Conservation (phyloP, 1,140 invertebrate genomes). For the Himalopsyche phryganea region DNA sequence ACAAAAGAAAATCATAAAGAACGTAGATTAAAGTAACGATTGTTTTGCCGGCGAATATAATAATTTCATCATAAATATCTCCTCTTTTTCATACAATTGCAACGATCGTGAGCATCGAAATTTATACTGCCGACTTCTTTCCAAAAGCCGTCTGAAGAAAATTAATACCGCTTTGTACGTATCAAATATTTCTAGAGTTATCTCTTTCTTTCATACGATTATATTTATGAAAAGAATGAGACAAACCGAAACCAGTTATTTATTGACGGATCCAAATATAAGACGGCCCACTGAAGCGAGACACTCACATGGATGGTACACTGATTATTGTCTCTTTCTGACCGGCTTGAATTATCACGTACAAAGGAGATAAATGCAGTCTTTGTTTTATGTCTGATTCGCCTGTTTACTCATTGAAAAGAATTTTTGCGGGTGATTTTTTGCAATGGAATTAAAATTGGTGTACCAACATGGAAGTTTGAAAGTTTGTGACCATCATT, state of each 20-base stretch:
- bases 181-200: not conserved
- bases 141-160: not conserved
- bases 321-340: slow-evolving; percentile 6
- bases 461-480: no score
- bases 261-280: slow-evolving; percentile 27
- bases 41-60: not conserved
- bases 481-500: no score
- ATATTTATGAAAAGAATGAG: slow-evolving; percentile 8
- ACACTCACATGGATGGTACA: slow-evolving; percentile 12
- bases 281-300: slow-evolving; percentile 12
- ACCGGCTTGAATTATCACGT: slow-evolving; percentile 1
- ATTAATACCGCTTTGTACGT: slow-evolving; percentile 1
- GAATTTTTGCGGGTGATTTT: no score
- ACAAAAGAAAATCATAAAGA: slow-evolving; percentile 2
- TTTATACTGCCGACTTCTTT: not conserved
- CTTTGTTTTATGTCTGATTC: slow-evolving; percentile 1
- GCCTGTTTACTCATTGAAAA: not conserved
- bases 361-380: slow-evolving; percentile 10
- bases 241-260: slow-evolving; percentile 21
- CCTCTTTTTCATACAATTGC: no score
- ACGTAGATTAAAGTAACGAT: slow-evolving; percentile 10
- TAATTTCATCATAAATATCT: not conserved
- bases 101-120: not conserved
- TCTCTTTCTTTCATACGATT: not conserved
- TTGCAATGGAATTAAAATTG: no score